These are phyloP conservation scores for Meleagris gallopavo DNA, from an alignment of 2,113 vertebrate genomes.

Conservation along the genomic window DNA sequence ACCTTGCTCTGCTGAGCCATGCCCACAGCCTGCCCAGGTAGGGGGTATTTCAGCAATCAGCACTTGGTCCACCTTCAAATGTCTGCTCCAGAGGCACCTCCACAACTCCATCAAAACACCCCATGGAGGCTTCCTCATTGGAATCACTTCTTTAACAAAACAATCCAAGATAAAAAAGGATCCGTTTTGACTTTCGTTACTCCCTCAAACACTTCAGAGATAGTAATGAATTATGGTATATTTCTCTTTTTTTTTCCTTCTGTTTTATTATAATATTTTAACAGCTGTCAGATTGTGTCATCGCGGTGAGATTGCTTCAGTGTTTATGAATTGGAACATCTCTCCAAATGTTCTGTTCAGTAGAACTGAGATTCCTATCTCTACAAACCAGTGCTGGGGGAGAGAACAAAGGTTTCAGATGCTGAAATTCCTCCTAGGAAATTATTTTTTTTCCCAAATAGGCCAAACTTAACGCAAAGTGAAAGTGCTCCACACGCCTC, in stretches of 20 bases:
- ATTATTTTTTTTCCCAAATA: neutral
- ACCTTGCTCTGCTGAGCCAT: neutral
- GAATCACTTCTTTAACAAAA: conserved; percentile 9
- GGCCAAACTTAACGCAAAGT: accelerated
- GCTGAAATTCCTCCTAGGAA: neutral
- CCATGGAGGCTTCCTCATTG: neutral
- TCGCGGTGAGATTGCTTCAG: conserved; percentile 10
- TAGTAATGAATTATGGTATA: neutral
- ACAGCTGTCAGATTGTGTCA: conserved; percentile 16
- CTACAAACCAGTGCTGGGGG: accelerated
- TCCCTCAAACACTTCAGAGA: conserved; percentile 18
- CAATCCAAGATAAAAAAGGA: conserved; percentile 20
- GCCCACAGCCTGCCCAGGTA: neutral
- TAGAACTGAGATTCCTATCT: neutral
- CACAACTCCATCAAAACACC: neutral
- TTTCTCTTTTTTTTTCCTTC: neutral
- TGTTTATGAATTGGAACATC: conserved; percentile 40
- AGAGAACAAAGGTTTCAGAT: neutral
- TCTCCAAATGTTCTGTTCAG: conserved; percentile 36
- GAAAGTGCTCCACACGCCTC: neutral
- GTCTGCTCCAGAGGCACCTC: neutral
- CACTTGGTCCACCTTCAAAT: accelerated
- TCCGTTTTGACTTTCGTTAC: neutral
- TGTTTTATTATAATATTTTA: conserved; percentile 22
- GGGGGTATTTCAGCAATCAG: neutral